These are phyloP conservation scores for Dryadula phaetusa DNA, from an alignment of 2,888 invertebrate species.

Conservation along the genomic window DNA sequence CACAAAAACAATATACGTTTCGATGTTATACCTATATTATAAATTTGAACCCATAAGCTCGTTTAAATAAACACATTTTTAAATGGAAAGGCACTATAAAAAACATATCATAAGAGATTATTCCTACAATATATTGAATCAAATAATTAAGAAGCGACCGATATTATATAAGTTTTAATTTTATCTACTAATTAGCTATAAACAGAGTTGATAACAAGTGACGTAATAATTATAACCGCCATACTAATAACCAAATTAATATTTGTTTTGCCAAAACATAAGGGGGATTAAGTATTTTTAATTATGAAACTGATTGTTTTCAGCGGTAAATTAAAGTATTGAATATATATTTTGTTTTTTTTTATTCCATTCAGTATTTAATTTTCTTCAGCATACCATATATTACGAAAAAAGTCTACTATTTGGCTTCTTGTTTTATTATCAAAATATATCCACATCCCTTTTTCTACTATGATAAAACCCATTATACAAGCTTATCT, in stretches of 20 bases:
- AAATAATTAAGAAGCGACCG: background rate
- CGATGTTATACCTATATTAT: too few species aligned
- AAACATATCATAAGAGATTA: too few species aligned
- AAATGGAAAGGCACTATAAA: too few species aligned
- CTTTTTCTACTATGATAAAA: background rate
- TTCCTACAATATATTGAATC: background rate
- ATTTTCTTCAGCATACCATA: too few species aligned
- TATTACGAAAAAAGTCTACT: too few species aligned
- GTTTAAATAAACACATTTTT: too few species aligned
- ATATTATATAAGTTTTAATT: background rate
- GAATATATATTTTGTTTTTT: too few species aligned
- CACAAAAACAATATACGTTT: too few species aligned
- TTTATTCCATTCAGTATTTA: too few species aligned
- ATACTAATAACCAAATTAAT: background rate
- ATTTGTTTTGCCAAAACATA: background rate
- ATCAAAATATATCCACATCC: background rate
- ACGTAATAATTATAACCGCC: background rate
- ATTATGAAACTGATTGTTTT: background rate
- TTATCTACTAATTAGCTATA: background rate
- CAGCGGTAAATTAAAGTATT: too few species aligned
- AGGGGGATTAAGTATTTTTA: background rate
- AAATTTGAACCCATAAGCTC: too few species aligned
- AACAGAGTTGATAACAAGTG: background rate
- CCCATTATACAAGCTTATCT: conserved; percentile 3
- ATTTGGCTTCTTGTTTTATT: background rate